A percentile compares a stretch with the other conserved stretches of the same genome.
phyloP scores from a whole-genome alignment of 92 coral and sea anemone genomes.

The Siderastrea radians region DNA sequence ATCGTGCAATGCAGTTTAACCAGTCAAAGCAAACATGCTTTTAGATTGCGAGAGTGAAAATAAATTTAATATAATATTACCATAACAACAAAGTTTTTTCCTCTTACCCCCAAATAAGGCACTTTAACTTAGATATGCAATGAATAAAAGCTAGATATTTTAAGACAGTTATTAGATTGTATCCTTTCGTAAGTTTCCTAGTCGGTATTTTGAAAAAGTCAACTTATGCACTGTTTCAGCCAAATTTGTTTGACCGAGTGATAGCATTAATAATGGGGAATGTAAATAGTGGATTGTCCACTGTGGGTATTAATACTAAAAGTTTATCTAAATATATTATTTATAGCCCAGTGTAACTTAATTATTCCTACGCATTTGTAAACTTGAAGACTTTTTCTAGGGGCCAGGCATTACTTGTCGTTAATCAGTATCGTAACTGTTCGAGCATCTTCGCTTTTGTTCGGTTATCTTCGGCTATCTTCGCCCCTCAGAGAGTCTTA shows the following conservation, averaged over 20 bases:
- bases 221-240: neutral
- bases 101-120: neutral
- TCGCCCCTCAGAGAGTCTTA: conserved; percentile 18
- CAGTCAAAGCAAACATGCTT: too few relatives aligned
- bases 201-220: neutral
- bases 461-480: neutral
- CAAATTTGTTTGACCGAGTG: neutral
- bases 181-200: neutral
- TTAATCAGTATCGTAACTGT: neutral
- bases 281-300: neutral
- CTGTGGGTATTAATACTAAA: conserved; percentile 6
- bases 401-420: neutral
- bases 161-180: neutral
- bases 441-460: neutral
- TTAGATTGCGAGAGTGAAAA: neutral
- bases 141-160: conserved; percentile 3
- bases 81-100: neutral
- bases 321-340: conserved; percentile 26
- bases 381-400: conserved; percentile 9
- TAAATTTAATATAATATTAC: neutral
- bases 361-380: conserved; percentile 9
- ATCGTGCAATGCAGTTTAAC: too few relatives aligned
- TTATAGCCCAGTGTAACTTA: conserved; percentile 24
- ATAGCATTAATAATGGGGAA: conserved; percentile 1
- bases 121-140: neutral